These are phyloP conservation scores for Natator depressus DNA, from an alignment of 2,113 vertebrate species.

Conservation along the genomic window DNA sequence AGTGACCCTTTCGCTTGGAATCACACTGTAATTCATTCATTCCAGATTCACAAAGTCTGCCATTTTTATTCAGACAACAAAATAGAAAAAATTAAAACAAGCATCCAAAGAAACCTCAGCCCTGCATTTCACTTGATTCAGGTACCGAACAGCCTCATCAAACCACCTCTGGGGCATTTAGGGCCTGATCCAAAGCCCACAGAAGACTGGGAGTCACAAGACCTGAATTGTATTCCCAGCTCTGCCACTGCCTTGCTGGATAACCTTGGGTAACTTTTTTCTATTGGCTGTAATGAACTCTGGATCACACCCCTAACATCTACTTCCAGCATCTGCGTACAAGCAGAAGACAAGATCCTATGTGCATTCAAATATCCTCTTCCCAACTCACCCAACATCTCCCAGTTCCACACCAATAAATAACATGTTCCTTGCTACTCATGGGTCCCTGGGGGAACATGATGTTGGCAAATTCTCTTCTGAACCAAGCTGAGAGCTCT, in stretches of 20 bases:
- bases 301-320: background rate
- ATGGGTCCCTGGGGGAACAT: background rate
- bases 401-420: background rate
- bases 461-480: conserved; percentile 43
- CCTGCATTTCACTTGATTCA: background rate
- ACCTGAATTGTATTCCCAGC: background rate
- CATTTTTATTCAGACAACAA: background rate
- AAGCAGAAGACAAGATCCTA: background rate
- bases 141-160: background rate
- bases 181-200: background rate
- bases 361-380: background rate
- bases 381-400: background rate
- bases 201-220: background rate
- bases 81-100: background rate
- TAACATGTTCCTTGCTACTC: background rate
- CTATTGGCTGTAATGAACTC: background rate
- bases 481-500: conserved; percentile 17
- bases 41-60: background rate
- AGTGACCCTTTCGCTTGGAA: background rate
- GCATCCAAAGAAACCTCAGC: background rate
- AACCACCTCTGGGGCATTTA: background rate
- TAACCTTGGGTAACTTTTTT: background rate
- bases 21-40: background rate
- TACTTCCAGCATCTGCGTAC: background rate
- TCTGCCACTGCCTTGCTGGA: background rate